Conservation (phyloP, 2,888 invertebrate genomes). For the Oxycera nigricornis region DNA sequence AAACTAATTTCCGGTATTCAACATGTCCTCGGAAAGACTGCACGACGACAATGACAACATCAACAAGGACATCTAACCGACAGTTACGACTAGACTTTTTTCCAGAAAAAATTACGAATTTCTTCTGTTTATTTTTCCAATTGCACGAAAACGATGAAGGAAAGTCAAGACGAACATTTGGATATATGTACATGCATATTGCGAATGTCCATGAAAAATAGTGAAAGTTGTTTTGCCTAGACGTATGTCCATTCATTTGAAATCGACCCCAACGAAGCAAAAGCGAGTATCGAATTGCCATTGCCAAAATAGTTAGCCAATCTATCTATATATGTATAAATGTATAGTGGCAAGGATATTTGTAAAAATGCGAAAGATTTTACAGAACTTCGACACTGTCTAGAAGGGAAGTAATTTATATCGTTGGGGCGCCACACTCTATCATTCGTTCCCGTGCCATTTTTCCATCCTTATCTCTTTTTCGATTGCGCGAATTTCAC, state of each 20-base stretch:
- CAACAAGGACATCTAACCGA: not conserved
- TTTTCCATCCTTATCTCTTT: not conserved
- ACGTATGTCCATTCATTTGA: not conserved
- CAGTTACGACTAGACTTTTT: not conserved
- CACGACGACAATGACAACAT: not conserved
- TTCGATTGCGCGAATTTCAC: not conserved
- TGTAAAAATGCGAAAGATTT: not conserved
- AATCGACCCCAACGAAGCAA: not conserved
- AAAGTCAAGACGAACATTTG: not conserved
- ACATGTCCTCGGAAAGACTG: not conserved
- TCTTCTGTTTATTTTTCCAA: no score
- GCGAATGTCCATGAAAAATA: not conserved
- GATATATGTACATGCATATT: not conserved
- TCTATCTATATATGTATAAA: no score
- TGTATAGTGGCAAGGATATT: slow-evolving; percentile 1
- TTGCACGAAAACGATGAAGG: not conserved
- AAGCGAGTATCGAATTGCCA: not conserved
- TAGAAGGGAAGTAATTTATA: slow-evolving; percentile 33
- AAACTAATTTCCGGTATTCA: slow-evolving; percentile 31
- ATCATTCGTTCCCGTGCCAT: not conserved
- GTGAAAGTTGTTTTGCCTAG: not conserved
- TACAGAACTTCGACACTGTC: not conserved
- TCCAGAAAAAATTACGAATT: no score
- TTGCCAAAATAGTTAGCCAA: not conserved
- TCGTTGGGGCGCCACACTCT: slow-evolving; percentile 1